Base-by-base conservation (phyloP, 2,113 vertebrate genomes). In the Acrocephalus kingi region DNA sequence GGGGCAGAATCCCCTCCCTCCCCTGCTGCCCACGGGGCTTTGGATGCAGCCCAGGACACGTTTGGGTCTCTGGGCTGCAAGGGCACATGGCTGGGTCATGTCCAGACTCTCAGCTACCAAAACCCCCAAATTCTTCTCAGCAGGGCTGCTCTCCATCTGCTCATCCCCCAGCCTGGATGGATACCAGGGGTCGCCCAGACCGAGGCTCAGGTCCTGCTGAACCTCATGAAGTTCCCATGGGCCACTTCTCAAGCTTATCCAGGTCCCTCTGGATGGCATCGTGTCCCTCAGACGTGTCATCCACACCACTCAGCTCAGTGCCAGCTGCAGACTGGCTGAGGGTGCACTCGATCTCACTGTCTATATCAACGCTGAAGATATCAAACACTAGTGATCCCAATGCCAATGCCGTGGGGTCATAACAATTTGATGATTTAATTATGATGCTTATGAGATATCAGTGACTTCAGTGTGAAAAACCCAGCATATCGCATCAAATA, bases 11-110 rank as follows among this genome's bases (percentile, higher is more conserved):
- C 9, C 23, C 16, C 15, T 59, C 33, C 15, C 28, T 74, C 6
- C 0, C 23, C 24, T 59, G 67, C 61, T 82, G 77, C 33, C 39
- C 28, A n/a, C 0, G 0, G 0, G 2, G 37, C 37, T 67, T 20
- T 61, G 19, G 46, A 11, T 21, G 9, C 45, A 52, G 61, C 33
- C 19, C 61, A 59, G 28, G 33, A 46, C 5, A 3, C 0, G 0
- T 4, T 21, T 46, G 45, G 1, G 1, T 52, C 15, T 46, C 52
- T 59, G 46, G 54, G 20, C 33, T 67, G 37, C 1, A 2, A 28
- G 27, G 1, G 8, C 12, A 2, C 37, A 27, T 4, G 3, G 18
- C 22, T 22, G 9, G 19, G 5, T 39, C 39, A 8, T 24, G 52
- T 59, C 22, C 86, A 67, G 37, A 27, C 59, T 74, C 18, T 15